Percentiles rank a stretch among this genome's conserved stretches.
These are phyloP conservation scores for Carposina sasakii DNA, from an alignment of 1,140 invertebrate genomes.

Conservation along the genomic window DNA sequence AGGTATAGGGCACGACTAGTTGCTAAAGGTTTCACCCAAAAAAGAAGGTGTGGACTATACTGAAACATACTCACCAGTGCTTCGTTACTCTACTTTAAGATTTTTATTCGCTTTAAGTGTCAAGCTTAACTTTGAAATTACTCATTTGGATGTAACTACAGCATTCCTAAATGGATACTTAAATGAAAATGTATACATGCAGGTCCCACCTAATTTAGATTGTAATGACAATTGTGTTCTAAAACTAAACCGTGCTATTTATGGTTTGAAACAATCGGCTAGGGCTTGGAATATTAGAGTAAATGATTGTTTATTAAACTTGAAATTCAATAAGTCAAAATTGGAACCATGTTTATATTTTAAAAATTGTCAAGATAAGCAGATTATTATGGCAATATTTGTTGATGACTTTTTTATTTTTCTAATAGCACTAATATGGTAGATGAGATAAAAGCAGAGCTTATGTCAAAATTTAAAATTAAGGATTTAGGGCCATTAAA, in stretches of 20 bases:
- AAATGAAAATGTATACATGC: constrained; percentile 22
- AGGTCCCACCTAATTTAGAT: constrained; percentile 15
- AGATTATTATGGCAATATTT: constrained; percentile 34
- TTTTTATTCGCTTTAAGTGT: constrained; percentile 28
- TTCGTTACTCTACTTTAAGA: constrained; percentile 22
- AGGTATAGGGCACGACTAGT: constrained; percentile 20
- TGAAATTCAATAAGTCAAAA: constrained; percentile 30
- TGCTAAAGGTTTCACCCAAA: constrained; percentile 24
- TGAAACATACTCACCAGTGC: constrained; percentile 25
- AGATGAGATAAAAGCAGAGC: constrained; percentile 13
- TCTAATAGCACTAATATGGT: constrained; percentile 20
- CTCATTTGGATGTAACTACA: constrained; percentile 26
- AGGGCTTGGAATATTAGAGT: constrained; percentile 19
- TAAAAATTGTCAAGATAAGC: constrained; percentile 25
- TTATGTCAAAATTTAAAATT: constrained; percentile 22
- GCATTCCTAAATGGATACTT: constrained; percentile 25
- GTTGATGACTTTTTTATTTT: constrained; percentile 51
- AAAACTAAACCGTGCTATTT: constrained; percentile 22
- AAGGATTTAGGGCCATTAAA: constrained; percentile 24
- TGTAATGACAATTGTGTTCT: constrained; percentile 22
- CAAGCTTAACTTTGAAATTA: constrained; percentile 22
- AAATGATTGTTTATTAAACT: constrained; percentile 26
- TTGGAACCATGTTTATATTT: constrained; percentile 39
- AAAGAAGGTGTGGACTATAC: constrained; percentile 28
- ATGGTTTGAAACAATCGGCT: constrained; percentile 26